Evolutionary conservation across 2,888 invertebrate species (phyloP).

Genomic region (Cephus sareptanus): DNA sequence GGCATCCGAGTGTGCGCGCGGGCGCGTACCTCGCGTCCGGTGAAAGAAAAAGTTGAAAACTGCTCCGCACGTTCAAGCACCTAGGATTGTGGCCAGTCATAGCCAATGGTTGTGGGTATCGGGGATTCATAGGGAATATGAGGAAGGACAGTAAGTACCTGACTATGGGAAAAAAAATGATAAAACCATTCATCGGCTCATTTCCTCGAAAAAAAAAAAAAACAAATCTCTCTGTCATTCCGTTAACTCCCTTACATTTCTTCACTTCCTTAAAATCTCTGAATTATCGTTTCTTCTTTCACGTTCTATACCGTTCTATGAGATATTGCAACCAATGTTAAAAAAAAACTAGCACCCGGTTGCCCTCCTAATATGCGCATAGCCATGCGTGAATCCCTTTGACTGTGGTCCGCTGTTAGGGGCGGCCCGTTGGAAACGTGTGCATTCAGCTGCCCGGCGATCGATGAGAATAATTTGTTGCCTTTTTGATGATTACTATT

Average conservation of each 20-base stretch:
- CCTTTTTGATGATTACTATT: conserved; percentile 51
- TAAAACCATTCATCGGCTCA: not conserved
- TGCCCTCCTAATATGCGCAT: conserved; percentile 36
- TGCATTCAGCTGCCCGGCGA: conserved; percentile 25
- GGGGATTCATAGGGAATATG: not conserved
- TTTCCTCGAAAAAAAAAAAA: not conserved
- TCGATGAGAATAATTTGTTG: conserved; percentile 59
- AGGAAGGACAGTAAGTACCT: not conserved
- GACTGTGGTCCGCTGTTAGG: conserved; percentile 48
- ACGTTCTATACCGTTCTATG: not conserved
- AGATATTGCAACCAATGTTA: not conserved
- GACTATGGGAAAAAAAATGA: not conserved
- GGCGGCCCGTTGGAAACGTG: conserved; percentile 24
- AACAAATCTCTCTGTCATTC: not conserved
- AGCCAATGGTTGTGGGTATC: not conserved
- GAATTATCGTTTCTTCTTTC: not conserved
- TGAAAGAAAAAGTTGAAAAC: not conserved
- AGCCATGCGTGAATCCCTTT: conserved; percentile 46
- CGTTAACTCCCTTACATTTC: not conserved
- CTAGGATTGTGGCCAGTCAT: not conserved
- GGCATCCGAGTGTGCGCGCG: not conserved
- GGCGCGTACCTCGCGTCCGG: not conserved
- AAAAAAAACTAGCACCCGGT: not conserved
- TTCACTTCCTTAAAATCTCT: not conserved
- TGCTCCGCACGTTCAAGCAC: not conserved